Base-by-base conservation (phyloP, 1,140 invertebrate species). In the Diachasma alloeum region DNA sequence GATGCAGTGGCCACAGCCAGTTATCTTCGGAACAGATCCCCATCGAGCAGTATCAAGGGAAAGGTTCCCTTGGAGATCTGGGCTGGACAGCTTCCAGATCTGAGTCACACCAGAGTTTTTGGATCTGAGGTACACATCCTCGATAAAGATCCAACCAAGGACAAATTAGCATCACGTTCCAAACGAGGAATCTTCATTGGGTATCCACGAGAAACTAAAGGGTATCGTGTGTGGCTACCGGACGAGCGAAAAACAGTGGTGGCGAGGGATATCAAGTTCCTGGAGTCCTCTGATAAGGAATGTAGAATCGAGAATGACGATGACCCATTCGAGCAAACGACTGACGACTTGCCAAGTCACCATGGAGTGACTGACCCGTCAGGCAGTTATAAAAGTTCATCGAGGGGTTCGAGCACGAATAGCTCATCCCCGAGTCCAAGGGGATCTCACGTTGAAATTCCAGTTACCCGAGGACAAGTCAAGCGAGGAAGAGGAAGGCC, bases 121-220 rank as follows among this genome's bases (percentile, higher is more conserved):
- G 81, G 81, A 36, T 56, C 42, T 17, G 75, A 69, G 75, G 79
- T 70, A 0, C 80, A 56, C 26, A 75, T 76, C 4, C 42, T 82
- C 5, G 75, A 80, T 22, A 80, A 80, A 75, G 76, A 66, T 39
- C 75, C 79, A 44, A 46, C 42, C 37, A 78, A 39, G 69, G 74
- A 71, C 17, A 87, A 87, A 74, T 78, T 83, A 10, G 79, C 82
- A 15, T n/a, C 68, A 9, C 81, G 81, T 66, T 80, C 82, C 17
- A 72, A 59, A 75, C 66, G 81, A 68, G 78, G 81, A 59, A 80
- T 83, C 26, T 81, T 89, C 53, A 59, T 87, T 42, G 85, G 85
- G 15, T 86, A 85, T 71, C 69, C 74, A 59, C 78, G 76, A 15
- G 68, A 84, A 71, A 72, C 74, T 10, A 86, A 87, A 70, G 83